Evolutionary conservation across 2,888 invertebrate genomes (phyloP).

Genomic region (Meloe dianella): DNA sequence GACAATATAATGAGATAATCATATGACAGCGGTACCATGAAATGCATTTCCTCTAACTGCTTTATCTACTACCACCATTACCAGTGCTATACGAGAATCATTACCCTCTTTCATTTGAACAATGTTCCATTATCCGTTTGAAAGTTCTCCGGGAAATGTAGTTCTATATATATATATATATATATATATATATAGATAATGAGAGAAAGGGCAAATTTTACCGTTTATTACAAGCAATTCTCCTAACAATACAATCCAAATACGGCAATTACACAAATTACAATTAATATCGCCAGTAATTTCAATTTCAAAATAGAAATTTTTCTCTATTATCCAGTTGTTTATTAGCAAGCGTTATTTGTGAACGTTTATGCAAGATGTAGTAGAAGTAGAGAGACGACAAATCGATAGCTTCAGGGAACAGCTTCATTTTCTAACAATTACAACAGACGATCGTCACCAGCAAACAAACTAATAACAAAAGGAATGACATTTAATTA

Average conservation of each 20-base stretch:
- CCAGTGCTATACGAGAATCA: not conserved
- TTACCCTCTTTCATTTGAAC: not conserved
- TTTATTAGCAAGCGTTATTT: too few species aligned
- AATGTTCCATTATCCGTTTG: not conserved
- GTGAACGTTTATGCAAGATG: too few species aligned
- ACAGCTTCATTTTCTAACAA: too few species aligned
- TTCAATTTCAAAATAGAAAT: not conserved
- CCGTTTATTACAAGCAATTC: slow-evolving; percentile 6
- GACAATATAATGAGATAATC: not conserved
- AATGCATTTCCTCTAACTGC: not conserved
- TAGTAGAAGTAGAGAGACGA: too few species aligned
- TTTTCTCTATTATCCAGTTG: not conserved
- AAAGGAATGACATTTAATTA: not conserved
- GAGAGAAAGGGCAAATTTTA: not conserved
- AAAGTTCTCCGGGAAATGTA: not conserved
- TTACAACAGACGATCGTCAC: too few species aligned
- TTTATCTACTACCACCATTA: not conserved
- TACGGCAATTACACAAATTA: not conserved
- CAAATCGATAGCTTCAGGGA: too few species aligned
- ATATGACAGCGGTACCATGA: not conserved
- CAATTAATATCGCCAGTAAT: not conserved
- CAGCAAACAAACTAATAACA: too few species aligned
- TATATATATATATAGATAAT: not conserved
- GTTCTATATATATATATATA: not conserved
- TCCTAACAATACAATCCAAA: not conserved